phyloP scores from a whole-genome alignment of 1,140 invertebrate genomes.

The Drosophila pruinosa region DNA sequence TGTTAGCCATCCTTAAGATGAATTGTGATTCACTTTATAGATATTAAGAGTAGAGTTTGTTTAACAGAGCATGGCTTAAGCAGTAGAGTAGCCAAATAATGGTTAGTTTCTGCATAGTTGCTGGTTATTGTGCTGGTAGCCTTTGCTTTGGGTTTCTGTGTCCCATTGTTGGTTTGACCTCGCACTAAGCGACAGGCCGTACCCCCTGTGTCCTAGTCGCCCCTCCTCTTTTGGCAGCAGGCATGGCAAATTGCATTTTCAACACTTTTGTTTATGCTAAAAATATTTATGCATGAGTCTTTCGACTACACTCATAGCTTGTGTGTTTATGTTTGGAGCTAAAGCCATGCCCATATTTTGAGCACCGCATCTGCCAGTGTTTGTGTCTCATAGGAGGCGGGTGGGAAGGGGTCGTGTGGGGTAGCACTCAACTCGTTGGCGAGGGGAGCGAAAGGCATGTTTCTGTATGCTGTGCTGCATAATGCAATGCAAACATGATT shows the following conservation, averaged over 20 bases:
- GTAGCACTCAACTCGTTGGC: slow-evolving; percentile 27
- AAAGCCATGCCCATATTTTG: slow-evolving; percentile 44
- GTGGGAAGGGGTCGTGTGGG: not conserved
- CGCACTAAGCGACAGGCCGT: slow-evolving; percentile 45
- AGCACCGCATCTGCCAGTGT: slow-evolving; percentile 10
- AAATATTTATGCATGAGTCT: slow-evolving; percentile 54
- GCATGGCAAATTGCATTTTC: slow-evolving; percentile 72
- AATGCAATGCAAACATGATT: slow-evolving; percentile 80
- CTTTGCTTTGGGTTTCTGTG: not conserved
- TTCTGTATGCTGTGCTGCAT: slow-evolving; percentile 66
- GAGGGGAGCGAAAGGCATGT: not conserved
- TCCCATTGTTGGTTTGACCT: slow-evolving; percentile 65
- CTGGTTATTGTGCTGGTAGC: not conserved
- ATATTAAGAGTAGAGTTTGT: not conserved
- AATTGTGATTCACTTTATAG: too few relatives aligned
- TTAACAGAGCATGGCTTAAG: not conserved
- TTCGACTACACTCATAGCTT: not conserved
- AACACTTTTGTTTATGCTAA: slow-evolving; percentile 80
- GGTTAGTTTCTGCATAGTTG: not conserved
- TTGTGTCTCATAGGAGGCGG: slow-evolving; percentile 13
- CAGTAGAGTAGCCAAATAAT: not conserved
- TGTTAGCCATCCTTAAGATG: not conserved
- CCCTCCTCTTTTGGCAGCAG: not conserved
- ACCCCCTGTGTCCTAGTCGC: not conserved
- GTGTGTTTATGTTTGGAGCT: slow-evolving; percentile 27